Percentiles rank a stretch among this genome's conserved stretches.
Evolutionary conservation across 1,140 invertebrate genomes (phyloP).

Genomic region (Drosophila triauraria): DNA sequence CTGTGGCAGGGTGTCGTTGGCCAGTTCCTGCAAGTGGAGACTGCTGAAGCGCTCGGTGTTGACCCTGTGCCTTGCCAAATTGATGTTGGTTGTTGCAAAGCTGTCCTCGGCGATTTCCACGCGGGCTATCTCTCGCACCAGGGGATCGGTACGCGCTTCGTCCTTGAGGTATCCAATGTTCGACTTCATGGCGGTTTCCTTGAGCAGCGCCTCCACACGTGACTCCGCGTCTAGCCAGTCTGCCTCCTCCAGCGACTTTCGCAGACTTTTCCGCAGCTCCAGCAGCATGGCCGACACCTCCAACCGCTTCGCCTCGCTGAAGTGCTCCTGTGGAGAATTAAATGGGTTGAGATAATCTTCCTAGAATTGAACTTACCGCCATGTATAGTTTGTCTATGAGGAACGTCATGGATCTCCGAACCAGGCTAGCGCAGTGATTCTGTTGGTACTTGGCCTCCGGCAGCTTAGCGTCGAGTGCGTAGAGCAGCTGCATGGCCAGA

Average conservation of each 20-base stretch:
- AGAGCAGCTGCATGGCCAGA: slow-evolving; percentile 71
- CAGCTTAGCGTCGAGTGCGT: slow-evolving; percentile 63
- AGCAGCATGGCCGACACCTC: slow-evolving; percentile 56
- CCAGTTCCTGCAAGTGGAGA: slow-evolving; percentile 41
- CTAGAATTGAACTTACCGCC: no score
- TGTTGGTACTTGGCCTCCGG: slow-evolving; percentile 79
- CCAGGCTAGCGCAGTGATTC: slow-evolving; percentile 44
- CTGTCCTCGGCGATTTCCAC: slow-evolving; percentile 33
- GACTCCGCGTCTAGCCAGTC: slow-evolving; percentile 91
- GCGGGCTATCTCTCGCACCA: slow-evolving; percentile 54
- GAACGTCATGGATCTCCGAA: slow-evolving; percentile 32
- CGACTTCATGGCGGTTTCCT: slow-evolving; percentile 86
- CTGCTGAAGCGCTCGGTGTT: slow-evolving; percentile 54
- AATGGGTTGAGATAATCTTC: no score
- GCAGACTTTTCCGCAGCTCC: slow-evolving; percentile 87
- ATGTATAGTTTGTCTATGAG: slow-evolving; percentile 64
- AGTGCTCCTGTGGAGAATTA: slow-evolving; percentile 42
- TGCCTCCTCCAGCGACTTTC: slow-evolving; percentile 87
- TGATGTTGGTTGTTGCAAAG: slow-evolving; percentile 58
- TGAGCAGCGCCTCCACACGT: slow-evolving; percentile 86
- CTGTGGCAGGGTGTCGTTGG: slow-evolving; percentile 57
- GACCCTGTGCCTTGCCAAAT: slow-evolving; percentile 42
- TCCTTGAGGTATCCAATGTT: slow-evolving; percentile 88
- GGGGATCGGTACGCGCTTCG: slow-evolving; percentile 23
- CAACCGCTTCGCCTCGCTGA: slow-evolving; percentile 48